Evolutionary conservation across 2,888 invertebrate species (phyloP).

Genomic region (Ophion obscuratus): DNA sequence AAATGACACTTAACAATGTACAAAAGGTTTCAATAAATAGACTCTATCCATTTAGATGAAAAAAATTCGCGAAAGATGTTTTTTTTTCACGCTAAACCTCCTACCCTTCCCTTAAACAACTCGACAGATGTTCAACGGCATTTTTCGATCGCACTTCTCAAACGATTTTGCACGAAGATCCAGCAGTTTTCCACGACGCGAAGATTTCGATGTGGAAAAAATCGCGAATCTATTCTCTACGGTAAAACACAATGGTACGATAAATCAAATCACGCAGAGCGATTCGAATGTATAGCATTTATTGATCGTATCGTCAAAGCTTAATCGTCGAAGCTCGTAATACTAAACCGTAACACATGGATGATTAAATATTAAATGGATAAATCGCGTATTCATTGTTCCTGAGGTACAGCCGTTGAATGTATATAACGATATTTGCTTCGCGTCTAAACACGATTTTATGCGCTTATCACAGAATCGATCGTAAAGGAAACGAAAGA

Average conservation of each 20-base stretch:
- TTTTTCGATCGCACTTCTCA: not conserved
- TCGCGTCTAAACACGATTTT: constrained; percentile 53
- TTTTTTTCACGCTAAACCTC: no score
- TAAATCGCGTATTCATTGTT: constrained; percentile 41
- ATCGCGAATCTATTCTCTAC: not conserved
- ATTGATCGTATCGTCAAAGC: constrained; percentile 42
- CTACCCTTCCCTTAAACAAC: not conserved
- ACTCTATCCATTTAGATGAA: no score
- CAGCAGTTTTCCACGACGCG: not conserved
- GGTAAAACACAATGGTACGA: not conserved
- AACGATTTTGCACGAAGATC: not conserved
- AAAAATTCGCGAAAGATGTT: no score
- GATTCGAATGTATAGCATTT: constrained; percentile 48
- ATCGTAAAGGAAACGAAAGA: constrained; percentile 45
- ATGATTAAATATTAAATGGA: constrained; percentile 43
- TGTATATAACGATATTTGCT: constrained; percentile 6
- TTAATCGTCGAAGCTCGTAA: constrained; percentile 37
- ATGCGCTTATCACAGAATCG: constrained; percentile 67
- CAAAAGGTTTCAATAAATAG: no score
- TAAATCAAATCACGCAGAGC: not conserved
- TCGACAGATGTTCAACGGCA: not conserved
- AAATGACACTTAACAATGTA: no score
- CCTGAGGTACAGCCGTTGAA: constrained; percentile 47
- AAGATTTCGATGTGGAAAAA: not conserved
- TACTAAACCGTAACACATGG: constrained; percentile 36